phyloP scores from a whole-genome alignment of 2,888 invertebrate genomes.

The Nomada fucata region DNA sequence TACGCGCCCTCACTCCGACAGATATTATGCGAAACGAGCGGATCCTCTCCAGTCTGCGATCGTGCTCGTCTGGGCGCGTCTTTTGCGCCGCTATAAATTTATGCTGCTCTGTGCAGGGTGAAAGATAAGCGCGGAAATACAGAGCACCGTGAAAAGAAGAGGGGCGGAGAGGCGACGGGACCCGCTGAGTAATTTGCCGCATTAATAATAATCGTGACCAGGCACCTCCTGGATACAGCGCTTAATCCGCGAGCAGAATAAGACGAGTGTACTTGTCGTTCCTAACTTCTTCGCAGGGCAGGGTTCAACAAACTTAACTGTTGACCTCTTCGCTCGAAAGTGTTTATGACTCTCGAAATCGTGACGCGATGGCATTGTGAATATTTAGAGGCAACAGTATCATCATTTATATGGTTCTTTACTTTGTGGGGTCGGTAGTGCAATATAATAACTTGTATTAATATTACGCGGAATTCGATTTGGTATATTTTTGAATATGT shows the following conservation, averaged over 20 bases:
- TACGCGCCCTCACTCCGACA: constrained; percentile 40
- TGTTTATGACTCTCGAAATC: too few relatives aligned
- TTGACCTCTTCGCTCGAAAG: too few relatives aligned
- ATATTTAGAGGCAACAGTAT: too few relatives aligned
- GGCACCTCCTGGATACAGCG: constrained; percentile 57
- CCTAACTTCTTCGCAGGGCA: neutral
- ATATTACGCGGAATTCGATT: too few relatives aligned
- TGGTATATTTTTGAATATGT: too few relatives aligned
- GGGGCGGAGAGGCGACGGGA: constrained; percentile 47
- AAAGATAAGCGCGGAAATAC: constrained; percentile 38
- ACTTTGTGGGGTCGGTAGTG: too few relatives aligned
- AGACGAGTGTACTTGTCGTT: neutral
- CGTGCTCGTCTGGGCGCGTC: constrained; percentile 49
- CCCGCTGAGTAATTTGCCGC: constrained; percentile 79
- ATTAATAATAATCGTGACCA: constrained; percentile 76
- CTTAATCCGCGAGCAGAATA: constrained; percentile 62
- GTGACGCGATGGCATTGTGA: too few relatives aligned
- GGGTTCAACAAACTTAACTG: too few relatives aligned
- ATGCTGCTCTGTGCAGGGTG: constrained; percentile 31
- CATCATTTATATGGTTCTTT: too few relatives aligned
- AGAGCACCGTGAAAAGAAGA: constrained; percentile 33
- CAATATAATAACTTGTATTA: too few relatives aligned
- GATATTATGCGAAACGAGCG: constrained; percentile 58
- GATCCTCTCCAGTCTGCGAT: constrained; percentile 31
- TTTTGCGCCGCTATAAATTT: constrained; percentile 56